A percentile compares a stretch with the other conserved stretches of the same genome.
Evolutionary conservation across 2,888 invertebrate genomes (phyloP).

Genomic region (Anarsia innoxiella): DNA sequence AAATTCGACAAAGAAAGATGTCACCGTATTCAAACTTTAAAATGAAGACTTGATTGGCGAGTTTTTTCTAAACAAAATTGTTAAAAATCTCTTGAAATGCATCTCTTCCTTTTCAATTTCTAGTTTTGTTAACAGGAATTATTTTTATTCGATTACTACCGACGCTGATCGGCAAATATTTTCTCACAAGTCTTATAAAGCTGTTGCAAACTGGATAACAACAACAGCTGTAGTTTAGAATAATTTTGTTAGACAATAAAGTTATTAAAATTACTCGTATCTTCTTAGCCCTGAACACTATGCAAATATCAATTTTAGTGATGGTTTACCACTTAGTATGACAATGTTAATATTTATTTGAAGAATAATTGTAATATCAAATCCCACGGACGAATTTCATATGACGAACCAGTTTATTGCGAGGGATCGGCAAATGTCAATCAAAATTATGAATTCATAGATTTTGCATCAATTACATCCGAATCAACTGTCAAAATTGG

Average conservation of each 20-base stretch:
- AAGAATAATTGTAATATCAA: slow-evolving; percentile 18
- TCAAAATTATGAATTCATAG: slow-evolving; percentile 49
- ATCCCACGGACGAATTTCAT: slow-evolving; percentile 36
- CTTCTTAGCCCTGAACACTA: neutral
- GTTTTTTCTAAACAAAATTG: slow-evolving; percentile 46
- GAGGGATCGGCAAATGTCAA: slow-evolving; percentile 47
- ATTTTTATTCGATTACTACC: slow-evolving; percentile 40
- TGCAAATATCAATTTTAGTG: slow-evolving; percentile 16
- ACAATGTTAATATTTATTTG: slow-evolving; percentile 23
- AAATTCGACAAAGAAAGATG: slow-evolving; percentile 54
- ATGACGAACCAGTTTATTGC: slow-evolving; percentile 45
- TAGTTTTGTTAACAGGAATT: slow-evolving; percentile 38
- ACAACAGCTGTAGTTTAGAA: no score
- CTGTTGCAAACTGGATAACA: neutral
- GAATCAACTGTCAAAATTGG: slow-evolving; percentile 36
- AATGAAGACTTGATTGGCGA: slow-evolving; percentile 71
- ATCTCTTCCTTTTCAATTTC: slow-evolving; percentile 42
- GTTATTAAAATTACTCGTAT: neutral
- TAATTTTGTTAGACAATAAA: neutral
- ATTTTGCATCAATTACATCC: slow-evolving; percentile 33
- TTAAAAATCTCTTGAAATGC: slow-evolving; percentile 55
- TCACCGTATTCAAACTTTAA: slow-evolving; percentile 58
- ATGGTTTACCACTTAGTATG: slow-evolving; percentile 1
- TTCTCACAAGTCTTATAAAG: slow-evolving; percentile 51
- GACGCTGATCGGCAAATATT: slow-evolving; percentile 36